A percentile compares a stretch with the other conserved stretches of the same genome.
Conservation (phyloP, 2,797 vertebrate genomes). For the Atherinosoma microstoma region DNA sequence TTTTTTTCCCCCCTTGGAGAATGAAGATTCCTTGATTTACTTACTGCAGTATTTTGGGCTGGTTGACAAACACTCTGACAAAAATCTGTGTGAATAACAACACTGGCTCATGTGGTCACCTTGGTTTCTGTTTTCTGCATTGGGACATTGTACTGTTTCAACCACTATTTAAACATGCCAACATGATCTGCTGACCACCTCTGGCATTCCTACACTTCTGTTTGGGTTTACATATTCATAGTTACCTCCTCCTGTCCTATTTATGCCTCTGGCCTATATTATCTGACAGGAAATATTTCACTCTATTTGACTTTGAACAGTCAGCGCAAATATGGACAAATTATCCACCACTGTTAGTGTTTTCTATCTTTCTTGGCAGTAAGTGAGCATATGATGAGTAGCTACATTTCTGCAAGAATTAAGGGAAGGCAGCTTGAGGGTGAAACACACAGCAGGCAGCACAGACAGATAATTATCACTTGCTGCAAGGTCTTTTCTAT, state of each 20-base stretch:
- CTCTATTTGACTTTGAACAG: constrained; percentile 40
- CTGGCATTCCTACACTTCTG: constrained; percentile 51
- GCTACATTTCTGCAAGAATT: constrained; percentile 21
- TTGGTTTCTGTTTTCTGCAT: constrained; percentile 28
- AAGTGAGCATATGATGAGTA: constrained; percentile 13
- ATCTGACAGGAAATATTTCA: constrained; percentile 51
- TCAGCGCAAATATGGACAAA: constrained; percentile 27
- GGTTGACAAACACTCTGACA: constrained; percentile 28
- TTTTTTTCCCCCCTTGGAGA: background rate
- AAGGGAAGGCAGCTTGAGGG: constrained; percentile 32
- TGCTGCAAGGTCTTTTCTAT: constrained; percentile 2
- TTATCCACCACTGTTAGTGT: constrained; percentile 20
- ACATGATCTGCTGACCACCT: constrained; percentile 44
- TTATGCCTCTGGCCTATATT: constrained; percentile 23
- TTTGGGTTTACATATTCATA: constrained; percentile 27
- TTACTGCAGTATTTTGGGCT: constrained; percentile 19
- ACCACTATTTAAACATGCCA: constrained; percentile 47
- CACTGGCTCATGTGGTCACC: constrained; percentile 13
- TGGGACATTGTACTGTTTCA: constrained; percentile 17
- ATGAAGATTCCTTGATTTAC: constrained; percentile 11
- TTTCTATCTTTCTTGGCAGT: constrained; percentile 9
- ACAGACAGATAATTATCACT: constrained; percentile 39
- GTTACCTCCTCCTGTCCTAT: constrained; percentile 23
- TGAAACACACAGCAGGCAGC: constrained; percentile 31
- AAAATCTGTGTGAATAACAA: constrained; percentile 12